Base-by-base conservation (phyloP, 2,113 vertebrate species). In the Apistogramma diplotaenia region DNA sequence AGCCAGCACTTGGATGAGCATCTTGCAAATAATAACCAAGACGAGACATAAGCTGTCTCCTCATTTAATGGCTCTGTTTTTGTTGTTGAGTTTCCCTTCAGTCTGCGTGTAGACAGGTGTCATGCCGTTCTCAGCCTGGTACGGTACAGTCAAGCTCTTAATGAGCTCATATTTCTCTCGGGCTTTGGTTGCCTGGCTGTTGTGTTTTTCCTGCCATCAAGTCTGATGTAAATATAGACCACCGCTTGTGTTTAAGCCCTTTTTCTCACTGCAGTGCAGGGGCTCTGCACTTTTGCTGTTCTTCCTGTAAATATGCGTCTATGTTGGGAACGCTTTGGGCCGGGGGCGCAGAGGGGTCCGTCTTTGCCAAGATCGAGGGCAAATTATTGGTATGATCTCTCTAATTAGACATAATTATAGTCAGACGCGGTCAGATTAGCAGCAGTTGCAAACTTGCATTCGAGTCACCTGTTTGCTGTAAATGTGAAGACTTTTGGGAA, bases 381-480 rank as follows among this genome's bases (percentile, higher is more conserved):
- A 81, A 85, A 90, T 82, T 81, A 85, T 89, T 84, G 72, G 81
- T 83, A 80, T 76, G 84, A 88, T 90, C 77, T 86, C 83, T 90
- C 72, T 90, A 87, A 92, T 93, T 88, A 91, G 82, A 85, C 37
- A 25, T 92, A 91, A 94, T 93, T 94, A 88, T 76, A 91, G 91
- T 89, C 58, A n/a, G 79, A 84, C 33, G 72, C 4, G 6, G 76
- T 80, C 67, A 90, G 87, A 92, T 92, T 85, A 93, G 91, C 81
- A 37, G 76, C 61, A 74, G 71, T 87, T 82, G 83, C 81, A 76
- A 67, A 65, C 37, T 58, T 84, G 76, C 65, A 70, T 72, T 74
- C 74, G 79, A 88, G 90, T 95, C 91, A 93, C 92, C 90, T 91
- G 88, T 87, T 94, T 92, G 74, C 84, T 53, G 88, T 93, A 90